Conservation (phyloP, 2,113 vertebrate species). For the Leucopsar rothschildi region DNA sequence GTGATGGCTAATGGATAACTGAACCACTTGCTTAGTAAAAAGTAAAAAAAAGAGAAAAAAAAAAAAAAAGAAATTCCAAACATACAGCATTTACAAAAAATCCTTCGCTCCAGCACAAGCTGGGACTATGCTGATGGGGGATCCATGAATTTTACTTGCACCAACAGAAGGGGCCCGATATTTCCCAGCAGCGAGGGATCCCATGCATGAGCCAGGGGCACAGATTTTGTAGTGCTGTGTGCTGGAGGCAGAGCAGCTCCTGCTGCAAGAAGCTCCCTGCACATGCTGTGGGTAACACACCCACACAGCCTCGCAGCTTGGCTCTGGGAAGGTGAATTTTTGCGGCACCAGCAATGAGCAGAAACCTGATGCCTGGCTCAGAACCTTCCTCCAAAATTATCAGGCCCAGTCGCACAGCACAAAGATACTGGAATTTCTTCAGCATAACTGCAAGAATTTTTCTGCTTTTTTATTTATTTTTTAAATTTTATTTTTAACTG, state of each 20-base stretch:
- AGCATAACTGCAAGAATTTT: neutral
- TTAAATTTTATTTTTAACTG: neutral
- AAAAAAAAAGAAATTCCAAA: neutral
- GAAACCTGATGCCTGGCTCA: neutral
- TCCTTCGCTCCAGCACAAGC: neutral
- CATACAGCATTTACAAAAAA: neutral
- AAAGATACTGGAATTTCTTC: neutral
- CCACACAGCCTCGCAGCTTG: neutral
- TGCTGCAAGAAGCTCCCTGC: neutral
- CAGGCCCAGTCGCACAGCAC: neutral
- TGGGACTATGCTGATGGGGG: accelerated
- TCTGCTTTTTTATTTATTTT: neutral
- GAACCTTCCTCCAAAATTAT: neutral
- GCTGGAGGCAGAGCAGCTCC: neutral
- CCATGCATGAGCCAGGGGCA: accelerated
- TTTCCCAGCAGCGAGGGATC: neutral
- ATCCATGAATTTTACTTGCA: neutral
- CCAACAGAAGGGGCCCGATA: neutral
- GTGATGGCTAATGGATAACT: neutral
- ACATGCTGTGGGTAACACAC: neutral
- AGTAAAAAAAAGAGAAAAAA: too few species aligned
- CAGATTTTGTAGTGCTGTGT: neutral
- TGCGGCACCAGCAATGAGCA: neutral
- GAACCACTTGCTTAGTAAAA: neutral
- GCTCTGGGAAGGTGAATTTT: neutral